Evolutionary conservation across 2,797 vertebrate genomes (phyloP), one percentile per base, ranked within the genome.

Genomic region (Ispidina lecontei): DNA sequence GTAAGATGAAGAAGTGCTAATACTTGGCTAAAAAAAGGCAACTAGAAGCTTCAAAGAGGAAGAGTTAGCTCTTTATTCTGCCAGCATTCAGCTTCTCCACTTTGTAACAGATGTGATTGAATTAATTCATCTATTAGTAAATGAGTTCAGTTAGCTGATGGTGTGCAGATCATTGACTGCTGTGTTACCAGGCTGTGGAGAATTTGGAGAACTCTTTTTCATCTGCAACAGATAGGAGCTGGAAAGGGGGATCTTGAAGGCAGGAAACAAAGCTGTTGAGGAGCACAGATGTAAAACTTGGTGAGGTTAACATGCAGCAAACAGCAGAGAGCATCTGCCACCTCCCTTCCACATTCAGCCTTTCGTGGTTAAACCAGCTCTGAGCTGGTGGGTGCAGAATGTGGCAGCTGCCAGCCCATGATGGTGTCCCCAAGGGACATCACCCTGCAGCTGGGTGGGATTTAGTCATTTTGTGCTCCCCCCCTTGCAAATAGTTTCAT

Each of bases 101-200:
- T 81, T 74, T 54, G 8, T 26, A 88, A 60, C 35, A 91, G 68
- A 31, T 68, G 51, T 23, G 52, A 92, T 55, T 62, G 78, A 94
- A 90, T 88, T 90, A 94, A 93, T 93, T 90, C 39, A 83, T 71
- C 77, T 79, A 95, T 91, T 84, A 91, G 74, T 54, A 84, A 90
- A 88, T 84, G 72, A 93, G 86, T 79, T 95, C 93, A 73, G 58
- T 73, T 82, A 84, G 80, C 71, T 95, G 89, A 76, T 8, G 13
- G 89, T 1, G 0, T 25, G 75, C 29, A 89, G 87, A 87, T 95
- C 29, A 82, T 93, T 90, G 71, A 87, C 58, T 33, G 62, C 69
- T 68, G 73, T 47, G 41, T 49, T 91, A 90, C 84, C 78, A 82
- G 72, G 63, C 58, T 91, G 56, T 10, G 37, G 20, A 79, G 2